Percentiles rank a stretch among this genome's conserved stretches.
These are phyloP conservation scores for Steatocranus sp. DNA, from an alignment of 2,797 vertebrate genomes.

Conservation along the genomic window DNA sequence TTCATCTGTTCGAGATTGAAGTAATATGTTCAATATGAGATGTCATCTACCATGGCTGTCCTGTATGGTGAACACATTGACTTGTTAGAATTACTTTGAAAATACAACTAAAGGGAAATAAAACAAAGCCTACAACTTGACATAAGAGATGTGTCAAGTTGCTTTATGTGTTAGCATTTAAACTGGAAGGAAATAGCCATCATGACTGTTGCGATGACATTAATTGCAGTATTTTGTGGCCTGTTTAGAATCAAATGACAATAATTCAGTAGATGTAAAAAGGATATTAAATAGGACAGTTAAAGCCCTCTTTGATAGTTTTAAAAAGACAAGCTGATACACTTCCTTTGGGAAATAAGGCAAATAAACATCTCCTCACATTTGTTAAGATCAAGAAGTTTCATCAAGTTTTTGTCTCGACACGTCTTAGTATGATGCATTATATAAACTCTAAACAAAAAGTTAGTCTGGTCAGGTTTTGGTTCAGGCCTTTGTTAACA, in stretches of 20 bases:
- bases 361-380: neutral
- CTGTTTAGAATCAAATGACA: neutral
- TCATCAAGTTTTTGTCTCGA: neutral
- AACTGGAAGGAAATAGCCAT: neutral
- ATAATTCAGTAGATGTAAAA: neutral
- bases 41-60: neutral
- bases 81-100: neutral
- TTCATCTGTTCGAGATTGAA: conserved; percentile 7
- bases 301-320: neutral
- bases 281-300: neutral
- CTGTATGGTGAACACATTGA: conserved; percentile 45
- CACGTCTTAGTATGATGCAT: neutral
- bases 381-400: neutral
- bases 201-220: neutral
- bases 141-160: neutral
- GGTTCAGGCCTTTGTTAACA: neutral
- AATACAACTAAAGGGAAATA: neutral
- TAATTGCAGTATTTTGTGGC: neutral
- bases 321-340: neutral
- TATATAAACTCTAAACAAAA: neutral
- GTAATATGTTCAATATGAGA: conserved; percentile 13
- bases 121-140: neutral
- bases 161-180: conserved; percentile 24
- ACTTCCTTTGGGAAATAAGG: neutral
- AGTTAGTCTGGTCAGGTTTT: neutral